These are phyloP conservation scores for Geopemphigus sp. DNA, from an alignment of 1,140 invertebrate genomes.

Conservation along the genomic window DNA sequence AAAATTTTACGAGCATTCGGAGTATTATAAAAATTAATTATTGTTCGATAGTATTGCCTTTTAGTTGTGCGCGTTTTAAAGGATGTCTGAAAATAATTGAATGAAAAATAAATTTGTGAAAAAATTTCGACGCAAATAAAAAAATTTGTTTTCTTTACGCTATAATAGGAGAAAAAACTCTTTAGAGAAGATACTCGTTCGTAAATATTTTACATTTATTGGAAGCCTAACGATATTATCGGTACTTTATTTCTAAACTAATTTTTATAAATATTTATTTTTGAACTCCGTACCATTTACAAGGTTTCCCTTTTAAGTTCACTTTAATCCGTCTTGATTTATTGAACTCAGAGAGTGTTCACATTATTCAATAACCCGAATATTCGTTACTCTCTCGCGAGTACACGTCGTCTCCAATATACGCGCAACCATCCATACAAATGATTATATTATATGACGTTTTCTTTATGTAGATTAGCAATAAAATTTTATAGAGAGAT, in stretches of 20 bases:
- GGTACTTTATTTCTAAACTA: not conserved
- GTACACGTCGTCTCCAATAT: no score
- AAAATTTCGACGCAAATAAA: no score
- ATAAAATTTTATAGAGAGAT: not conserved
- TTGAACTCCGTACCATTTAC: not conserved
- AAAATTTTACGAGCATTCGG: no score
- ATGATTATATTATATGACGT: not conserved
- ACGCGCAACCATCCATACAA: not conserved
- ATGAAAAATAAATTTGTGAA: no score
- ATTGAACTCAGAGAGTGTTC: not conserved
- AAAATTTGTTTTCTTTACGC: no score
- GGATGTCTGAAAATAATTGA: no score
- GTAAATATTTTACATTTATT: not conserved
- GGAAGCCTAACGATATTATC: not conserved
- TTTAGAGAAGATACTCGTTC: not conserved
- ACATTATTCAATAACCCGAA: not conserved
- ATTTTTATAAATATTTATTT: constrained; percentile 12
- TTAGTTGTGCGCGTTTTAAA: no score
- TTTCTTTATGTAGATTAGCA: not conserved
- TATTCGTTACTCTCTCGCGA: not conserved
- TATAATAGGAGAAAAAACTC: no score
- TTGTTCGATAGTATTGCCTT: no score
- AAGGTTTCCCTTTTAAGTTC: not conserved
- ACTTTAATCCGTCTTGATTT: not conserved
- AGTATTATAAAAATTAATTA: no score